These are phyloP conservation scores for Coregonus sp. DNA, from an alignment of 2,797 vertebrate genomes.

Conservation along the genomic window DNA sequence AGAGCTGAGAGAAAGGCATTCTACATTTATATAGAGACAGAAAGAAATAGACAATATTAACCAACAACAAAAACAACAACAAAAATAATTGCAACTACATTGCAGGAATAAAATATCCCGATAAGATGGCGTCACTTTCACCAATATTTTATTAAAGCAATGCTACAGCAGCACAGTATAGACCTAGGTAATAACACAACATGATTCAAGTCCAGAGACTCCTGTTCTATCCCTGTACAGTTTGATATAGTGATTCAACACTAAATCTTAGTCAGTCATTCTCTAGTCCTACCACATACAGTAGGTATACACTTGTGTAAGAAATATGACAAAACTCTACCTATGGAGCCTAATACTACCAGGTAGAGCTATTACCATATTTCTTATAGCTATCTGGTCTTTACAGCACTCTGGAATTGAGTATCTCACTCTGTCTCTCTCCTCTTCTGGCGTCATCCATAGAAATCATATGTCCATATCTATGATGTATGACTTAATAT, in stretches of 20 bases:
- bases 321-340: too few species aligned
- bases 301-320: too few species aligned
- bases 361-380: not conserved
- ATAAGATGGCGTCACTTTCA: not conserved
- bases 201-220: too few species aligned
- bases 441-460: not conserved
- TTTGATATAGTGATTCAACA: too few species aligned
- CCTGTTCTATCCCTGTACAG: too few species aligned
- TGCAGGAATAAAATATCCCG: not conserved
- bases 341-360: not conserved
- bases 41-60: conserved; percentile 1
- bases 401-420: not conserved
- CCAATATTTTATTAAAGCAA: not conserved
- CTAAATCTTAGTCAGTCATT: too few species aligned
- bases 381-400: not conserved
- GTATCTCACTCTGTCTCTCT: conserved; percentile 53
- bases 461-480: not conserved
- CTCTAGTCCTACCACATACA: too few species aligned
- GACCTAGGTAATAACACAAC: too few species aligned
- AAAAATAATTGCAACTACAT: not conserved
- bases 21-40: conserved; percentile 55
- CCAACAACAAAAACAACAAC: not conserved
- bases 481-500: not conserved
- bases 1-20: conserved; percentile 84
- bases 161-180: too few species aligned